phyloP scores from a whole-genome alignment of 2,888 invertebrate genomes.

The Diachrysia chrysitis region DNA sequence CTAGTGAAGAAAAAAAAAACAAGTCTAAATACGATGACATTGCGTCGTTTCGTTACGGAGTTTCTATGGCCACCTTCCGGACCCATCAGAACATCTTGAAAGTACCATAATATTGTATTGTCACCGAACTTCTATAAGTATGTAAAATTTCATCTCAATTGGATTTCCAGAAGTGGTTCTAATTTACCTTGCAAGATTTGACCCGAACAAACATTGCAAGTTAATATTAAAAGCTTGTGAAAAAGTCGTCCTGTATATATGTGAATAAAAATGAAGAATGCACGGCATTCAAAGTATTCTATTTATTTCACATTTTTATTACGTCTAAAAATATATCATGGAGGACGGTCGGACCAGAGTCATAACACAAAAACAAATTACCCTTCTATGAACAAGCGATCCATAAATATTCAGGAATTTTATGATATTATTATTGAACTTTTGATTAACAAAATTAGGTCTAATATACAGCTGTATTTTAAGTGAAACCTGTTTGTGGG shows the following conservation, averaged over 20 bases:
- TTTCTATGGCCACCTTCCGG: no score
- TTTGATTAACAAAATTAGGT: neutral
- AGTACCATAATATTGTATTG: no score
- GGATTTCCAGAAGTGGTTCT: no score
- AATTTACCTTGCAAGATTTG: no score
- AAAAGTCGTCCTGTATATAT: neutral
- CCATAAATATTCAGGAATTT: neutral
- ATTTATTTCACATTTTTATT: constrained; percentile 2
- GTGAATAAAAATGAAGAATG: neutral
- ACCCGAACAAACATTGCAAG: no score
- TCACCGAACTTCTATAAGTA: no score
- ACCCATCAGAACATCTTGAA: no score
- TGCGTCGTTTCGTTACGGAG: no score
- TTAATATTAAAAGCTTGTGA: no score
- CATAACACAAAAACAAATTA: constrained; percentile 1
- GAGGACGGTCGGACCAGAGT: neutral
- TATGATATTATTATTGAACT: neutral
- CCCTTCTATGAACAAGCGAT: neutral
- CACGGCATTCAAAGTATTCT: neutral
- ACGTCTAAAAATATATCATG: neutral
- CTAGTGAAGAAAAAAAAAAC: no score
- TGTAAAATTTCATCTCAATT: no score
- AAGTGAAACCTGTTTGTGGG: neutral
- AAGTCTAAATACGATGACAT: no score
- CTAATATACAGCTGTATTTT: neutral